Evolutionary conservation across 2,888 invertebrate species (phyloP).

Genomic region (Hetaerina titia): DNA sequence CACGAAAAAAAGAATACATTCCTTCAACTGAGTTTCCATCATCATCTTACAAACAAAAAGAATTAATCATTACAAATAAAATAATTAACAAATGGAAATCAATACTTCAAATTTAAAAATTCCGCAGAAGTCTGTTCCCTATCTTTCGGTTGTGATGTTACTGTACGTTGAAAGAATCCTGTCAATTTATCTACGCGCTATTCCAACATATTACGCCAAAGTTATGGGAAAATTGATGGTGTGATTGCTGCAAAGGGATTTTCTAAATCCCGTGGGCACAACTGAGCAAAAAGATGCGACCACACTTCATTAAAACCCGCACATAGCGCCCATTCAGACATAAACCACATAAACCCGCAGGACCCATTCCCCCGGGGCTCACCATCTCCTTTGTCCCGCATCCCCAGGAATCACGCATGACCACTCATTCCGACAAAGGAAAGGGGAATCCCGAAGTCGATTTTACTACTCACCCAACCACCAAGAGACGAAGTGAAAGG

Average conservation of each 20-base stretch:
- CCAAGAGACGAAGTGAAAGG: not conserved
- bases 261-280: not conserved
- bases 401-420: slow-evolving; percentile 56
- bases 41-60: not conserved
- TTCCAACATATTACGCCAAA: not conserved
- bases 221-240: not conserved
- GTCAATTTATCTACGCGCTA: not conserved
- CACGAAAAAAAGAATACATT: no score
- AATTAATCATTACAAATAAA: not conserved
- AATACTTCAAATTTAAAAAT: no score
- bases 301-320: slow-evolving; percentile 47
- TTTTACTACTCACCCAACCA: slow-evolving; percentile 28
- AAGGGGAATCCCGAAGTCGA: slow-evolving; percentile 24
- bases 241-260: not conserved
- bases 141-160: no score
- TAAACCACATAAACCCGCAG: slow-evolving; percentile 27
- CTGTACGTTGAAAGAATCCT: not conserved
- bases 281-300: slow-evolving; percentile 41
- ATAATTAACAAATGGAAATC: not conserved
- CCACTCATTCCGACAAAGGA: slow-evolving; percentile 60
- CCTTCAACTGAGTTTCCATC: no score
- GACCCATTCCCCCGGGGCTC: not conserved
- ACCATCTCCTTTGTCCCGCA: not conserved
- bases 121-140: no score
- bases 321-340: slow-evolving; percentile 1